A percentile compares a stretch with the other conserved stretches of the same genome.
These are phyloP conservation scores for Agrochola lota DNA, from an alignment of 2,888 invertebrate species.

Conservation along the genomic window DNA sequence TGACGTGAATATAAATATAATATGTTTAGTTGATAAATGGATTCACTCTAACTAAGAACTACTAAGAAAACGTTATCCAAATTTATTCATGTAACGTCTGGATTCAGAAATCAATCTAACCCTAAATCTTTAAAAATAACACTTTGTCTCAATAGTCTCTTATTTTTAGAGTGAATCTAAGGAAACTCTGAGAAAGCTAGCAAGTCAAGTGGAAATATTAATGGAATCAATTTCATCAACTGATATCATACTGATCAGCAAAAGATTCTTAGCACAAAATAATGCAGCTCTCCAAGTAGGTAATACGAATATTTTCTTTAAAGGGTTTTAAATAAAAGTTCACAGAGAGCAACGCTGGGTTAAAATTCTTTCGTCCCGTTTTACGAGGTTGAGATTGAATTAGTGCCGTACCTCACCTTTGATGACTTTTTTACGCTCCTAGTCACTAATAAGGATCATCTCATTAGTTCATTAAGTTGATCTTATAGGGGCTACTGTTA, in stretches of 20 bases:
- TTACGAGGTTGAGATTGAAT: slow-evolving; percentile 34
- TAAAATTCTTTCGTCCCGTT: slow-evolving; percentile 27
- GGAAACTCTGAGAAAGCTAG: slow-evolving; percentile 15
- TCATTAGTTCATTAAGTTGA: slow-evolving; percentile 1
- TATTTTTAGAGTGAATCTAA: background rate
- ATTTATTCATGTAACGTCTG: slow-evolving; percentile 26
- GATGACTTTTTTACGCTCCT: slow-evolving; percentile 13
- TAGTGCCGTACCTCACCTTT: slow-evolving; percentile 25
- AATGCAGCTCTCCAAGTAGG: background rate
- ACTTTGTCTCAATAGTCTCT: background rate
- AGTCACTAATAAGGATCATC: slow-evolving; percentile 13
- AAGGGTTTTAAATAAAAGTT: slow-evolving; percentile 31
- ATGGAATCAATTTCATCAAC: slow-evolving; percentile 36
- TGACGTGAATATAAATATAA: too few species aligned
- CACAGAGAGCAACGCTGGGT: background rate
- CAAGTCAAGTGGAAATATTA: slow-evolving; percentile 30
- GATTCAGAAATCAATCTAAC: slow-evolving; percentile 22
- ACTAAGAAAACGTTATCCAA: slow-evolving; percentile 13
- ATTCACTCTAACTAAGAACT: slow-evolving; percentile 22
- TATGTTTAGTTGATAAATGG: slow-evolving; percentile 33
- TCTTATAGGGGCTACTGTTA: background rate
- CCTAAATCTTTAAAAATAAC: slow-evolving; percentile 9
- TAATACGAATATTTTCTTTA: slow-evolving; percentile 8
- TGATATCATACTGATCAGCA: slow-evolving; percentile 6
- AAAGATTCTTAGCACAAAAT: slow-evolving; percentile 12